Conservation (phyloP, 2,113 vertebrate genomes). For the Aphyosemion australe region DNA sequence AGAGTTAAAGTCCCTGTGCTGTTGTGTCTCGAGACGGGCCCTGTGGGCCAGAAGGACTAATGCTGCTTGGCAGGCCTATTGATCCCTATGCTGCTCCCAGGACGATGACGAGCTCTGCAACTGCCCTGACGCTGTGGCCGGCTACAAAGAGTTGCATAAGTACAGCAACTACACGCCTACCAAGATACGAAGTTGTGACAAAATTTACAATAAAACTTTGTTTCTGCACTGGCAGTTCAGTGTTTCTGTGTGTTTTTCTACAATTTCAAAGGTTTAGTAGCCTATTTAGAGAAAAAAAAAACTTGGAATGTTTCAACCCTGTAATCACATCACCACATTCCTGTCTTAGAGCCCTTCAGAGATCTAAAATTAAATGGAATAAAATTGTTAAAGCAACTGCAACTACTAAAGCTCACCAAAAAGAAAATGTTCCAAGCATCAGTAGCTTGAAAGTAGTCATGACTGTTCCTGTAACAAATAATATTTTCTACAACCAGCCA, state of each 20-base stretch:
- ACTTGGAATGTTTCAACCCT: neutral
- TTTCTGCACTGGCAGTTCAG: too few relatives aligned
- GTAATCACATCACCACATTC: neutral
- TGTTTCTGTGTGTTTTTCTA: neutral
- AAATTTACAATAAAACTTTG: neutral
- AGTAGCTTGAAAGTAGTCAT: neutral
- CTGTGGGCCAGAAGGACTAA: slow-evolving; percentile 64
- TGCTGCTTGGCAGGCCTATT: slow-evolving; percentile 74
- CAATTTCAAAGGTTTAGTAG: neutral
- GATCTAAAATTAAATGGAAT: neutral
- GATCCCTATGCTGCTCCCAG: slow-evolving; percentile 58
- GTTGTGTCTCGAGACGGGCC: slow-evolving; percentile 69
- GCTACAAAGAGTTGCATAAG: slow-evolving; percentile 6
- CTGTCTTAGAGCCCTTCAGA: neutral
- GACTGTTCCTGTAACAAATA: neutral
- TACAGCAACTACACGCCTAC: neutral
- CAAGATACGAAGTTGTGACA: neutral
- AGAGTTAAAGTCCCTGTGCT: slow-evolving; percentile 75
- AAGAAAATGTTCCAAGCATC: neutral
- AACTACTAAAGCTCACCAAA: neutral
- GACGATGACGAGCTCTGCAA: slow-evolving; percentile 31
- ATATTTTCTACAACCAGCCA: too few relatives aligned
- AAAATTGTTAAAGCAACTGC: neutral
- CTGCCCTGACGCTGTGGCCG: slow-evolving; percentile 13
- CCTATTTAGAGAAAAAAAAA: neutral